These are phyloP conservation scores for Chelonia mydas DNA, from an alignment of 2,797 vertebrate genomes.

Conservation along the genomic window DNA sequence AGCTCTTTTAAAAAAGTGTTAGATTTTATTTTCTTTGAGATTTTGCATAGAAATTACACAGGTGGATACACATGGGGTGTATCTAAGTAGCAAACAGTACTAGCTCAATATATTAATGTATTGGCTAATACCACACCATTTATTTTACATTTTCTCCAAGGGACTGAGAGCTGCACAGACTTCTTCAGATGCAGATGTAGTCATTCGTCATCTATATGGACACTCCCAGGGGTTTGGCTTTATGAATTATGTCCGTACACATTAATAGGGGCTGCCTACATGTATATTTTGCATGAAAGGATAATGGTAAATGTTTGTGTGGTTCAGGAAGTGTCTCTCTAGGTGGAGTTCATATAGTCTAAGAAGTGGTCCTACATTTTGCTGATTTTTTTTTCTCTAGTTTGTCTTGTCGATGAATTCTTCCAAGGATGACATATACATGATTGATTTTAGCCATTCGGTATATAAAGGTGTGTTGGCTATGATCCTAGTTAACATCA, in stretches of 20 bases:
- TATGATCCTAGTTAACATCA: neutral
- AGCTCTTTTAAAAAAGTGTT: neutral
- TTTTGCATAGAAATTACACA: neutral
- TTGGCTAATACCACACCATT: neutral
- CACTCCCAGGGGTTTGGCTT: fast-evolving
- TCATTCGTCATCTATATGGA: neutral
- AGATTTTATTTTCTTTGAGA: neutral
- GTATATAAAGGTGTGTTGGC: neutral
- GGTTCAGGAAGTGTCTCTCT: neutral
- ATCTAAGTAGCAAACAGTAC: neutral
- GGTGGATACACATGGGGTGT: neutral
- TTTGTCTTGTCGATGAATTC: neutral
- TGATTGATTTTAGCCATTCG: neutral
- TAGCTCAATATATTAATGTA: neutral
- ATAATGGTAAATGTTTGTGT: neutral
- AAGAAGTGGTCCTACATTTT: neutral
- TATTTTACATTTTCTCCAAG: neutral
- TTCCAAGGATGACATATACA: neutral
- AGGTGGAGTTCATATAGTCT: neutral
- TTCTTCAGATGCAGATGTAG: neutral
- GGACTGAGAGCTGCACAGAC: neutral
- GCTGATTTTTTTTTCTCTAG: neutral
- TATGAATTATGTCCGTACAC: neutral
- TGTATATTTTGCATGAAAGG: neutral
- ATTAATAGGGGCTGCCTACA: neutral